A percentile compares a stretch with the other conserved stretches of the same genome.
phyloP scores from a whole-genome alignment of 2,113 vertebrate genomes.

The Eonycteris spelaea region DNA sequence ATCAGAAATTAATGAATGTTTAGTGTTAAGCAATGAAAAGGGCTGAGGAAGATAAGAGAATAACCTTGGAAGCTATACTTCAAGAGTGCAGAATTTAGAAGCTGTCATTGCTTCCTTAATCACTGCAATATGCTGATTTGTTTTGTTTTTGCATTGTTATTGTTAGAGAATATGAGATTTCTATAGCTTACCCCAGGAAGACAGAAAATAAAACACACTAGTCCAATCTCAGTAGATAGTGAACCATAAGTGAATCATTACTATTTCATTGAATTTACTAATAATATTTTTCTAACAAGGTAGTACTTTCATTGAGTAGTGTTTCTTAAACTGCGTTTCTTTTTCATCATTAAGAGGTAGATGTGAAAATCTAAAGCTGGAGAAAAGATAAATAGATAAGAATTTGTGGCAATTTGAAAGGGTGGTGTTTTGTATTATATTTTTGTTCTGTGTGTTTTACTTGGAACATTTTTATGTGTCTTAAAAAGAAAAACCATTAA shows the following conservation, averaged over 20 bases:
- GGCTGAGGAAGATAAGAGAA: background rate
- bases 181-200: background rate
- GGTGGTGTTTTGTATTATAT: background rate
- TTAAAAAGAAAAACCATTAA: slow-evolving; percentile 39
- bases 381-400: background rate
- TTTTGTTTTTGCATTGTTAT: background rate
- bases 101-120: background rate
- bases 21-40: slow-evolving; percentile 1
- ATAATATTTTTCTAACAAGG: background rate
- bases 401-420: background rate
- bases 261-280: background rate
- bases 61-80: background rate
- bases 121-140: background rate
- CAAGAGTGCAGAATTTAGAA: background rate
- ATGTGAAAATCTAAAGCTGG: background rate
- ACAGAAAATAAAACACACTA: background rate
- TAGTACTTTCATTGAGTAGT: background rate
- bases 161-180: background rate
- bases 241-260: background rate
- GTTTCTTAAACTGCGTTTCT: slow-evolving; percentile 8
- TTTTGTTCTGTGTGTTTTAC: slow-evolving; percentile 1
- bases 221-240: background rate
- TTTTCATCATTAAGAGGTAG: background rate
- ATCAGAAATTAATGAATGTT: background rate
- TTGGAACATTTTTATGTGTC: background rate